Base-by-base conservation (phyloP, 2,888 invertebrate species). In the Drosophila macrospina region DNA sequence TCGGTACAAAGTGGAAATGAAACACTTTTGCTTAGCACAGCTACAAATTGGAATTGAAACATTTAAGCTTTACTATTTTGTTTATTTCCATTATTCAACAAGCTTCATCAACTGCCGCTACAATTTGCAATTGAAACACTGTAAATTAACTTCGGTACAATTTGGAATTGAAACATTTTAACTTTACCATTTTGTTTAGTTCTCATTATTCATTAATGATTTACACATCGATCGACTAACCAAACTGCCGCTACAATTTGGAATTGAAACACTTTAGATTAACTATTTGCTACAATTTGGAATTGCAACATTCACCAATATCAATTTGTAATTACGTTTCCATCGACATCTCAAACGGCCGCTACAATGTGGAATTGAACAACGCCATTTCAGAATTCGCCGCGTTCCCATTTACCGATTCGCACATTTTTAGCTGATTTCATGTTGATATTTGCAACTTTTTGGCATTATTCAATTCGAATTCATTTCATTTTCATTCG, bases 401-500 rank as follows among this genome's bases (percentile, higher is more conserved):
- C 8, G 30, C 8, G 55, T 47, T 62, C 55, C 39, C 47, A 11
- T 45, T 52, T 32, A 24, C 32, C 62, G 47, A 55, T 45, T 56
- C 20, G 26, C 44, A 8, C 16, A n/a, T 56, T 56, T 41, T 16
- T 39, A n/a, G 39, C 39, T 54, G 24, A 51, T 39, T 52, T 47
- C 30, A 42, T 50, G 20, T 55, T 24, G 16, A 62, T 42, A 36
- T 37, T 5, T 36, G 32, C 10, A 6, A 30, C 39, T 20, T 47
- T 57, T 57, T 74, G 65, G 42, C 59, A 57, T 75, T 77, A 66
- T 67, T 74, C 74, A 79, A 51, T 51, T 51, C n/a, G 16, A 37
- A 16, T 51, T 39, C 16, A 16, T 51, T 51, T 51, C 37, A 41
- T 54, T 85, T 80, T 67, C 63, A 57, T 70, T 72, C 28, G 26